These are phyloP conservation scores for Seriola rivoliana DNA, from an alignment of 2,113 vertebrate species.

Conservation along the genomic window DNA sequence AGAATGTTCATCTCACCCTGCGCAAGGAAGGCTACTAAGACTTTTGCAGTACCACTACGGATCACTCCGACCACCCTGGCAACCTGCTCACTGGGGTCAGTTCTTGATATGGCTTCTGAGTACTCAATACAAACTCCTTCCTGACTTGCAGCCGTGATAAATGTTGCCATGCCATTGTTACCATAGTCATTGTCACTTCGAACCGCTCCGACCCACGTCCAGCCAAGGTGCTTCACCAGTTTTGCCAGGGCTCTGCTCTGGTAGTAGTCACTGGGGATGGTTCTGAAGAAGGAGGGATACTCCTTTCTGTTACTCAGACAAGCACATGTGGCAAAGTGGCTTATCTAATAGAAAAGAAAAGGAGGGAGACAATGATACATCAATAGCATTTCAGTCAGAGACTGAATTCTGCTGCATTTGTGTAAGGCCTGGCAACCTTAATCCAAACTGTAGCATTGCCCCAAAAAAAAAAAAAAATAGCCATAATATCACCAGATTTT, in stretches of 20 bases:
- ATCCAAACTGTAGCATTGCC: too few species aligned
- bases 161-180: constrained; percentile 83
- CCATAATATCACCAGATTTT: not conserved
- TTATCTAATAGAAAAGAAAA: constrained; percentile 74
- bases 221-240: constrained; percentile 83
- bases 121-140: constrained; percentile 84
- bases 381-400: not conserved
- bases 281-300: constrained; percentile 85
- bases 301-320: constrained; percentile 84
- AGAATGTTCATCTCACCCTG: constrained; percentile 80
- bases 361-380: not conserved
- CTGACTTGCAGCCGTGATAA: constrained; percentile 77
- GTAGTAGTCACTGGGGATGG: constrained; percentile 86
- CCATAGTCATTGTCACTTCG: constrained; percentile 86
- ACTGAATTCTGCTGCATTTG: not conserved
- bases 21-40: constrained; percentile 83
- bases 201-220: constrained; percentile 86
- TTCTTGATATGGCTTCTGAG: constrained; percentile 81
- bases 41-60: constrained; percentile 71
- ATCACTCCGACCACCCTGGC: constrained; percentile 77
- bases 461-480: too few species aligned
- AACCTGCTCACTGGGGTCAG: constrained; percentile 70
- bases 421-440: too few species aligned
- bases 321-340: constrained; percentile 86
- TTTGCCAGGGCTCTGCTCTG: constrained; percentile 85